A percentile compares a stretch with the other conserved stretches of the same genome.
Evolutionary conservation across 92 coral and sea anemone species (phyloP).

Genomic region (Phenganax marumi): DNA sequence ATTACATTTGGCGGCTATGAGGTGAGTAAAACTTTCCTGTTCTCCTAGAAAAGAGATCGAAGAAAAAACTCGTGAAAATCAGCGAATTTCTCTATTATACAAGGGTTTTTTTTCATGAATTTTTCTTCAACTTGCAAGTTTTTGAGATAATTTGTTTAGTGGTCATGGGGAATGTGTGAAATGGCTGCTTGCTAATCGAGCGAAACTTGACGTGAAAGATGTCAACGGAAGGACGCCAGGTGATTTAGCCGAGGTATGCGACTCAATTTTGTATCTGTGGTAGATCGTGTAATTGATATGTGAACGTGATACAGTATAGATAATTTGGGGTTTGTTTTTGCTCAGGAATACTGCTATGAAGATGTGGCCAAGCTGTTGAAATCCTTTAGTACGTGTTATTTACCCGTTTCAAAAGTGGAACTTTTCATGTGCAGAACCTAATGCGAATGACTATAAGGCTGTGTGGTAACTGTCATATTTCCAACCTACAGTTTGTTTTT

Average conservation of each 20-base stretch:
- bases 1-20: constrained; percentile 91
- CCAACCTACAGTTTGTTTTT: not conserved
- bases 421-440: not conserved
- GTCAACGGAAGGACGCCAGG: constrained; percentile 81
- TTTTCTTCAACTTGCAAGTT: too few relatives aligned
- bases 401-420: not conserved
- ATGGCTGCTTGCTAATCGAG: constrained; percentile 91
- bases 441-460: not conserved
- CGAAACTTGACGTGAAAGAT: constrained; percentile 70
- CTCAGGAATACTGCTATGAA: constrained; percentile 83
- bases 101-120: too few relatives aligned
- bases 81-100: too few relatives aligned
- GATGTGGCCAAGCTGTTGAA: constrained; percentile 72
- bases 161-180: constrained; percentile 89
- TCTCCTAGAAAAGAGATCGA: not conserved
- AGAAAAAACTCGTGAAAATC: too few relatives aligned
- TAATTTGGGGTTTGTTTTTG: constrained; percentile 2
- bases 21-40: constrained; percentile 50
- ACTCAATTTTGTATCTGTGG: not conserved
- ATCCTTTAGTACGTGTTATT: constrained; percentile 74
- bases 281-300: not conserved
- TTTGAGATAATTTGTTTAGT: constrained; percentile 35
- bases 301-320: not conserved
- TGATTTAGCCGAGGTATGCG: constrained; percentile 83
- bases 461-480: not conserved